Percentiles rank a stretch among this genome's conserved stretches.
These are phyloP conservation scores for Spheniscus mendiculus DNA, from an alignment of 2,113 vertebrate genomes.

Conservation along the genomic window DNA sequence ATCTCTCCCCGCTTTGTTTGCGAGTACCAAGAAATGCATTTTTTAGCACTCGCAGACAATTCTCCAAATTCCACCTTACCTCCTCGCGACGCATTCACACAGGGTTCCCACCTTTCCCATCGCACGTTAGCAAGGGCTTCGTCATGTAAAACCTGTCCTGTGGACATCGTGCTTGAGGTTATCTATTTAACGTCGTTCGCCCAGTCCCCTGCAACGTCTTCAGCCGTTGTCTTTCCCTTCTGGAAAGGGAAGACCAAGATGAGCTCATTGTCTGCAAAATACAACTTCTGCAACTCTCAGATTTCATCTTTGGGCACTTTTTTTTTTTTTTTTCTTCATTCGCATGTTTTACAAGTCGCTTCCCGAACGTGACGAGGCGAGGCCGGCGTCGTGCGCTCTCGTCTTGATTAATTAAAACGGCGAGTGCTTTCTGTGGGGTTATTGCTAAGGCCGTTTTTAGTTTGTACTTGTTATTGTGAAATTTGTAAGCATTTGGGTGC, in stretches of 20 bases:
- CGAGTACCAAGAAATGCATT: background rate
- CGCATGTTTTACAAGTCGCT: background rate
- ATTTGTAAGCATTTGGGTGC: background rate
- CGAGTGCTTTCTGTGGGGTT: background rate
- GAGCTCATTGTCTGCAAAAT: background rate
- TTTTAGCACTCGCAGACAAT: background rate
- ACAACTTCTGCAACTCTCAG: background rate
- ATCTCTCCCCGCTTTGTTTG: background rate
- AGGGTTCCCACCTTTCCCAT: background rate
- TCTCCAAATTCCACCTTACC: background rate
- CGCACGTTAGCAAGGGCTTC: fast-evolving
- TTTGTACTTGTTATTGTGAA: background rate
- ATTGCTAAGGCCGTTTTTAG: background rate
- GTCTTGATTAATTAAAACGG: background rate
- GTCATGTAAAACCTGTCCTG: background rate
- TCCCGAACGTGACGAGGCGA: background rate
- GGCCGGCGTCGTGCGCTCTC: background rate
- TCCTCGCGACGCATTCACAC: fast-evolving
- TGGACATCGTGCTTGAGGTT: background rate
- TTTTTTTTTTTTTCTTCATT: background rate
- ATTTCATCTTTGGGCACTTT: background rate
- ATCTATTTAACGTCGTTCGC: fast-evolving
- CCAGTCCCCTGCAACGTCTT: background rate
- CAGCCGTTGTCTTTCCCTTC: background rate
- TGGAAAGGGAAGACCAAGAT: background rate